phyloP scores from a whole-genome alignment of 2,797 vertebrate species.

The Artibeus jamaicensis region DNA sequence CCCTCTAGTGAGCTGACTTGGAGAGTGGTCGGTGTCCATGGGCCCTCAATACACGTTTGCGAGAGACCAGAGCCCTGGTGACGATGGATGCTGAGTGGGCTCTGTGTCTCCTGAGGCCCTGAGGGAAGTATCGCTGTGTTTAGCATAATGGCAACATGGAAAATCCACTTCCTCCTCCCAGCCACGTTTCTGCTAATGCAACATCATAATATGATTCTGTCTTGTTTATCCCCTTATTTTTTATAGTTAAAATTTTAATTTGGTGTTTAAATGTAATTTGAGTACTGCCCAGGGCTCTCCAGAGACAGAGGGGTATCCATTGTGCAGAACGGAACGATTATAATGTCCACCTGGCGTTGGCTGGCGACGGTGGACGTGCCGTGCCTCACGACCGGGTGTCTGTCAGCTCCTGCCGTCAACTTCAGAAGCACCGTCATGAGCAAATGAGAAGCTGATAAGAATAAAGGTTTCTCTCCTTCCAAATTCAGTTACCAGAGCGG shows the following conservation, averaged over 20 bases:
- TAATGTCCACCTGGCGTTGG: background rate
- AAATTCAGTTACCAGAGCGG: constrained; percentile 56
- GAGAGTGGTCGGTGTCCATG: background rate
- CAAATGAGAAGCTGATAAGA: constrained; percentile 39
- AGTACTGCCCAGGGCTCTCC: constrained; percentile 45
- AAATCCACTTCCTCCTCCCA: constrained; percentile 45
- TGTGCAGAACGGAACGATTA: background rate
- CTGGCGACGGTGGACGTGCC: background rate
- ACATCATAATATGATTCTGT: constrained; percentile 64
- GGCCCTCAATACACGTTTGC: background rate
- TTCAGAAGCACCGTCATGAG: background rate
- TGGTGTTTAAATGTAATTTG: constrained; percentile 66
- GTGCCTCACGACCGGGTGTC: background rate
- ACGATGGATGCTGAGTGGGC: background rate
- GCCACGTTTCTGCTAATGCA: constrained; percentile 30
- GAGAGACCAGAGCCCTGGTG: background rate
- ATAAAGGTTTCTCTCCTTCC: constrained; percentile 39
- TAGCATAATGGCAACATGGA: constrained; percentile 36
- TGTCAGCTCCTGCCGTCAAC: background rate
- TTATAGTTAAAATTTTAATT: constrained; percentile 74
- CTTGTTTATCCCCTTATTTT: constrained; percentile 63
- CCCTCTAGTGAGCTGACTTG: constrained; percentile 2
- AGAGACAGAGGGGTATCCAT: constrained; percentile 39
- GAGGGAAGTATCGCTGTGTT: background rate
- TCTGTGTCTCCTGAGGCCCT: background rate